Percentiles rank a stretch among this genome's conserved stretches.
Conservation (phyloP, 2,888 invertebrate genomes). For the Lasioglossum marginatum region DNA sequence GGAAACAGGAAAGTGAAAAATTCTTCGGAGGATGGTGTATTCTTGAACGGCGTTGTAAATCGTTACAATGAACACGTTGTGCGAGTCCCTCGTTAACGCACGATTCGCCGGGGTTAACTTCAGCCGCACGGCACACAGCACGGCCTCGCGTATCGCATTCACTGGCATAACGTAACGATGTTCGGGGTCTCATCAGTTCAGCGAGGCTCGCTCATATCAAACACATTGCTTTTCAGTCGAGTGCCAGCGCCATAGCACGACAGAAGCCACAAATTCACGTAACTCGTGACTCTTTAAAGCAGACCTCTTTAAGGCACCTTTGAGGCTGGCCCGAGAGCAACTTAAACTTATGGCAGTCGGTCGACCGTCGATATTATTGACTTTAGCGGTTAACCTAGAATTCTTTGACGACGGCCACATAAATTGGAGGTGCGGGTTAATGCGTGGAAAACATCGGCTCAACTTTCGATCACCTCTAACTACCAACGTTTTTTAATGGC, state of each 20-base stretch:
- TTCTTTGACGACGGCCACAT: conserved; percentile 28
- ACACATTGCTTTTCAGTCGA: conserved; percentile 14
- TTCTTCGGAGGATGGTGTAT: not conserved
- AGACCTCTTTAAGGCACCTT: conserved; percentile 42
- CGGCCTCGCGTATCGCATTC: not conserved
- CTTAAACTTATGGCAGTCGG: conserved; percentile 40
- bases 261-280: conserved; percentile 20
- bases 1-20: not conserved
- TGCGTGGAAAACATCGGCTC: conserved; percentile 9
- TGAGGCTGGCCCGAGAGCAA: conserved; percentile 14
- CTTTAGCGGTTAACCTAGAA: conserved; percentile 41
- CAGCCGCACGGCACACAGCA: not conserved
- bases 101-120: not conserved
- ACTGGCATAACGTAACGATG: conserved; percentile 16
- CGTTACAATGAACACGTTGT: not conserved
- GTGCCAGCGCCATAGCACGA: not conserved
- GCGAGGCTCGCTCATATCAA: conserved; percentile 29
- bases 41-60: not conserved
- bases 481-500: conserved; percentile 8
- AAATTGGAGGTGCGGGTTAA: conserved; percentile 15
- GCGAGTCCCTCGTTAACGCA: conserved; percentile 4
- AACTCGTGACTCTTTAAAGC: conserved; percentile 33
- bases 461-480: conserved; percentile 10
- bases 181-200: conserved; percentile 29
- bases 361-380: conserved; percentile 46